Base-by-base conservation (phyloP, 2,888 invertebrate species). In the Tuberolachnus salignus region DNA sequence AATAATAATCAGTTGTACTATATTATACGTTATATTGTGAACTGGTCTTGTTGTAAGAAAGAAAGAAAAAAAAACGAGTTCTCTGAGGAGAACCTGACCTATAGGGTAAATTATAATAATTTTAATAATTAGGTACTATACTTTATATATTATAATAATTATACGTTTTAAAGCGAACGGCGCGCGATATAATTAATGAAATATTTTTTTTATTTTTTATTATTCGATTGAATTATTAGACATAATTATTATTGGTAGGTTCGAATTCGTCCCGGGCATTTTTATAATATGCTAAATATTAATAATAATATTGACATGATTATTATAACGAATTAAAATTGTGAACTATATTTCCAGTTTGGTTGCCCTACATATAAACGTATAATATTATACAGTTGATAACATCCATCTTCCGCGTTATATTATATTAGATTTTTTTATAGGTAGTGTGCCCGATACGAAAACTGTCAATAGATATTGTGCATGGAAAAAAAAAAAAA, bases 331-430 rank as follows among this genome's bases (percentile, higher is more conserved):
- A 21, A 3, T n/a, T n/a, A n/a, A n/a, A 34, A 6, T 61, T 49
- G 61, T 59, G 26, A 61, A 61, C 44, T 67, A 49, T 26, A 57
- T 26, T n/a, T 26, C n/a, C 21, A 16, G 16, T 26, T 1, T 23
- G 61, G 53, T 53, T 63, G 73, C 21, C 42, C 63, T 63, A 73
- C 63, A 51, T 73, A 66, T 23, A 9, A n/a, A n/a, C 11, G 13
- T 1, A 57, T 3, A 19, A 53, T 23, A 42, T 21, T 53, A 8
- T n/a, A 13, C 34, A 42, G 19, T 53, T n/a, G n/a, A 73, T 53
- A 19, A 63, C 42, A 51, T 61, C 19, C 16, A 61, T 61, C 59
- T 26, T 49, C 4, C 19, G 11, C 57, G 1, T 49, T 46, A 46
- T 59, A 46, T 69, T 21, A 13, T 57, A 26, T 59, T 34, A 34